These are phyloP conservation scores for Iselma pallidipennis DNA, from an alignment of 2,888 invertebrate species.

Conservation along the genomic window DNA sequence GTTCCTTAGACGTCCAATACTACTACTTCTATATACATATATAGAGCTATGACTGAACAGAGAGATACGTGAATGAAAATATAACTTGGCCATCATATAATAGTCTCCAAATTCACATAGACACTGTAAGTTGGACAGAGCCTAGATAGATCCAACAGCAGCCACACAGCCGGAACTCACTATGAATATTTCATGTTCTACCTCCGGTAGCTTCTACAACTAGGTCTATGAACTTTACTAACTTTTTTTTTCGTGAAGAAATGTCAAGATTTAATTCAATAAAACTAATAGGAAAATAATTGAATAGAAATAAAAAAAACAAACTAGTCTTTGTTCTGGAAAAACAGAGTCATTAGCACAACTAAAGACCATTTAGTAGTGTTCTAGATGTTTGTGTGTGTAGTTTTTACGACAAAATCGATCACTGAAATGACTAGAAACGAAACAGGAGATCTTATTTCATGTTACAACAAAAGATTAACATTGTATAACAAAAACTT, in stretches of 20 bases:
- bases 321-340: too few species aligned
- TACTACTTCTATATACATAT: too few species aligned
- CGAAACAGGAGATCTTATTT: too few species aligned
- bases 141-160: conserved; percentile 25
- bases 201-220: background rate
- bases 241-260: background rate
- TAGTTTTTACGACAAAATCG: too few species aligned
- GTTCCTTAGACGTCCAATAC: too few species aligned
- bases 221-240: background rate
- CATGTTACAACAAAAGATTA: too few species aligned
- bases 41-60: background rate
- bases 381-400: too few species aligned
- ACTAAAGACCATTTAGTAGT: too few species aligned
- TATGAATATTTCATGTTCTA: conserved; percentile 37
- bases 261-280: background rate
- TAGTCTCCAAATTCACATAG: conserved; percentile 23
- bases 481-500: too few species aligned
- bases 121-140: conserved; percentile 20
- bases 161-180: conserved; percentile 25
- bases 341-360: too few species aligned
- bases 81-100: conserved; percentile 21
- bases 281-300: background rate
- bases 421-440: too few species aligned
- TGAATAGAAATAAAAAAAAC: background rate
- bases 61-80: conserved; percentile 11